Base-by-base conservation (phyloP, 2,797 vertebrate genomes). In the Aythya fuligula region DNA sequence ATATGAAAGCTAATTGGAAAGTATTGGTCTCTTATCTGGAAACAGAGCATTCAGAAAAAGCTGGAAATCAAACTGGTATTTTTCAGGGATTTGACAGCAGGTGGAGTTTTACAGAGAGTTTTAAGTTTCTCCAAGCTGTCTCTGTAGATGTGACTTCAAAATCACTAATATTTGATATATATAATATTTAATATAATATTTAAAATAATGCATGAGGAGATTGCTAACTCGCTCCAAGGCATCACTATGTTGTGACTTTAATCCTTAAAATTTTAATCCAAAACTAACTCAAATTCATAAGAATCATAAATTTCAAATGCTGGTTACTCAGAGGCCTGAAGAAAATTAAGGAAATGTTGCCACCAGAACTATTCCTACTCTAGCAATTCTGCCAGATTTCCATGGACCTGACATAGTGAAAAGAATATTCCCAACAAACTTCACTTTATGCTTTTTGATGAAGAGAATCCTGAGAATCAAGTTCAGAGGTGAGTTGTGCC, bases 241-340 rank as follows among this genome's bases (percentile, higher is more conserved):
- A 60, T 30, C 6, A 45, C 11, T 58, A 22, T 32, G 4, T 47
- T 60, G 4, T 0, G 0, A 81, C 25, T 60, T 71, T 11, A 51
- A 51, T 67, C 1, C 5, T 64, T 71, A 24, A 71, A 41, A 8
- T 72, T 82, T 82, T 47, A 82, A 72, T n/a, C 2, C 5, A 51
- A 54, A 84, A 64, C 2, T 39, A 70, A 14, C 5, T 84, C 32
- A 71, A 91, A 47, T 34, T 49, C 20, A 56, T 69, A 72, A 89
- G 27, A 20, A 66, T 2, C 1, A 13, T 41, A 28, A 54, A 41
- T 75, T 91, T 89, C 56, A 91, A 69, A 57, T 75, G 22, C 8
- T 75, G 3, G 38, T 3, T 22, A 38, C 22, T 49, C 60, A 85
- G 32, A 75, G 6, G 21, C 13, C 56, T 8, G 8, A 73, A 22